Percentiles rank a stretch among this genome's conserved stretches.
These are phyloP conservation scores for Abrostola triplasia DNA, from an alignment of 2,888 invertebrate genomes.

Conservation along the genomic window DNA sequence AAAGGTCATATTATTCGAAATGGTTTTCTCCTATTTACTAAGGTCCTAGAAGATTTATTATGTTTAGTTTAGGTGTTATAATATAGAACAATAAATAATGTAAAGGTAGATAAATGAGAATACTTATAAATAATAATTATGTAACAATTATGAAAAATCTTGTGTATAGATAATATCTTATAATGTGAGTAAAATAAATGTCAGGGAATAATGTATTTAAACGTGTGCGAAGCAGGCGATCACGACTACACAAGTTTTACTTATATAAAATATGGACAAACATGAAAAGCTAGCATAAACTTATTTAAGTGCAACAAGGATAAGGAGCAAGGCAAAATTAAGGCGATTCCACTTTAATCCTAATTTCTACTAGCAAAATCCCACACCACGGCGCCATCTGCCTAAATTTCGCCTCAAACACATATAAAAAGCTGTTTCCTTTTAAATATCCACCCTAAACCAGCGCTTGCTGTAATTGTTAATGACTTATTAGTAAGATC, in stretches of 20 bases:
- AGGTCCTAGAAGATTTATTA: too few relatives aligned
- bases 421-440: constrained; percentile 22
- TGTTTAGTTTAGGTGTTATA: too few relatives aligned
- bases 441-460: constrained; percentile 51
- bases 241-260: constrained; percentile 18
- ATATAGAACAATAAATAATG: constrained; percentile 7
- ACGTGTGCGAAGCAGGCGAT: constrained; percentile 26
- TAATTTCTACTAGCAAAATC: constrained; percentile 18
- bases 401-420: constrained; percentile 1
- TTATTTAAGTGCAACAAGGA: constrained; percentile 2
- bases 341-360: not conserved
- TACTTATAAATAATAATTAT: too few relatives aligned
- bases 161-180: constrained; percentile 11
- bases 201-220: constrained; percentile 5
- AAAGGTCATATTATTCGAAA: constrained; percentile 20
- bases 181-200: constrained; percentile 3
- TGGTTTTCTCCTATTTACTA: constrained; percentile 18
- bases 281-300: constrained; percentile 10
- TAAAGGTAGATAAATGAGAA: not conserved
- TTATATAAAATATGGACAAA: constrained; percentile 6
- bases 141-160: too few relatives aligned
- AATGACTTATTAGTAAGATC: constrained; percentile 52
- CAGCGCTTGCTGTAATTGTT: constrained; percentile 65
- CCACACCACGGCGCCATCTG: constrained; percentile 4
- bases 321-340: constrained; percentile 1